Percentiles rank a stretch among this genome's conserved stretches.
phyloP scores from a whole-genome alignment of 2,113 vertebrate species.

The Sus scrofa region T2T-Sscrofa CM000813.6:46885501-46886000 shows the following conservation, averaged over 20 bases:
- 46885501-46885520: too few relatives aligned
- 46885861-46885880: conserved; percentile 24
- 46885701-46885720: not conserved
- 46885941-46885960: not conserved
- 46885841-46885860: not conserved
- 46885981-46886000: not conserved
- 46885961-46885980: not conserved
- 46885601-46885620: not conserved
- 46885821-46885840: not conserved
- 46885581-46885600: not conserved
- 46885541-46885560: too few relatives aligned
- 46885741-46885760: not conserved
- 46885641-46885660: not conserved
- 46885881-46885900: conserved; percentile 19
- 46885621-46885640: not conserved
- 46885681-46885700: not conserved
- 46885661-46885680: too few relatives aligned
- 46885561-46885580: too few relatives aligned
- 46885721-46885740: not conserved
- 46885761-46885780: not conserved
- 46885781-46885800: not conserved
- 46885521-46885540: too few relatives aligned
- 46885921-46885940: not conserved
- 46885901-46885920: not conserved
- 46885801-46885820: not conserved